A percentile compares a stretch with the other conserved stretches of the same genome.
These are phyloP conservation scores for Cecropterus lyciades DNA, from an alignment of 1,140 invertebrate genomes.

Conservation along the genomic window DNA sequence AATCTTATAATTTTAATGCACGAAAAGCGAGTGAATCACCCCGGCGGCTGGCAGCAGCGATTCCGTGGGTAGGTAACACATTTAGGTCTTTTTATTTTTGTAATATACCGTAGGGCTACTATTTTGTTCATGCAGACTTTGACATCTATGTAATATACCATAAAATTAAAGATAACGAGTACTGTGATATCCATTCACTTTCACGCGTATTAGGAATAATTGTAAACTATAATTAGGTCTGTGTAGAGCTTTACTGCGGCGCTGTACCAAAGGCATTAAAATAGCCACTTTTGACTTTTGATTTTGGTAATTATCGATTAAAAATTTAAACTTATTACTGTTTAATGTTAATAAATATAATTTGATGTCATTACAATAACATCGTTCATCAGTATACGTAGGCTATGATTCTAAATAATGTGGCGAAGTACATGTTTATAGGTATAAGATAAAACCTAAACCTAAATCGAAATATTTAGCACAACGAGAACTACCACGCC, in stretches of 20 bases:
- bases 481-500: no score
- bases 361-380: no score
- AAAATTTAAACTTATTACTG: no score
- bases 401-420: no score
- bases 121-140: conserved; percentile 41
- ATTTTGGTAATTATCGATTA: no score
- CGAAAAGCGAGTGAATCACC: conserved; percentile 28
- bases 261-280: conserved; percentile 3
- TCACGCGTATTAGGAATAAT: conserved; percentile 47
- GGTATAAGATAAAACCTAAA: no score
- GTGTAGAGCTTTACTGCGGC: conserved; percentile 46
- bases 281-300: not conserved
- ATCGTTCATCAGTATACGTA: no score
- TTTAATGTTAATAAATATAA: no score
- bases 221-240: conserved; percentile 53
- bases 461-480: no score
- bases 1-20: conserved; percentile 52
- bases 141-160: conserved; percentile 48
- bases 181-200: conserved; percentile 75
- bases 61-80: conserved; percentile 60
- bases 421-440: no score
- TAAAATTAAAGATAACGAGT: conserved; percentile 59
- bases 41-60: conserved; percentile 43
- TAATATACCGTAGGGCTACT: conserved; percentile 45
- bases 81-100: conserved; percentile 57